phyloP scores from a whole-genome alignment of 1,140 invertebrate genomes.

The Lethocerus indicus region DNA sequence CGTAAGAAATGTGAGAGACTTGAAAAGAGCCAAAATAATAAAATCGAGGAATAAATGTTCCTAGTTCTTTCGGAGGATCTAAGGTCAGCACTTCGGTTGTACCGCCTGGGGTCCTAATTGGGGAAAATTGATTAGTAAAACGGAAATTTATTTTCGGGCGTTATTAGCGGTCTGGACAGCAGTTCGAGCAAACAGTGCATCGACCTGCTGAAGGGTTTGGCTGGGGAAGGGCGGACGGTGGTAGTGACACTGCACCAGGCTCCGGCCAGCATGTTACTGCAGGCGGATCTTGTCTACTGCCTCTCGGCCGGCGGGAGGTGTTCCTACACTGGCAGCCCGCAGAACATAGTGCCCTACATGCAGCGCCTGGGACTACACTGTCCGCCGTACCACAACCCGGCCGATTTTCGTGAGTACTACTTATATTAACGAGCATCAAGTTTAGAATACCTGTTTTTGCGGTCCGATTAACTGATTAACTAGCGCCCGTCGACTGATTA shows the following conservation, averaged over 20 bases:
- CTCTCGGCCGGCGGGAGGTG: conserved; percentile 82
- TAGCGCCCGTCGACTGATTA: not conserved
- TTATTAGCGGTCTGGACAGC: conserved; percentile 62
- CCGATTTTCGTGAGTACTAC: conserved; percentile 63
- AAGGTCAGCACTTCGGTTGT: too few relatives aligned
- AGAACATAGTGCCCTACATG: conserved; percentile 72
- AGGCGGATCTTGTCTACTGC: conserved; percentile 85
- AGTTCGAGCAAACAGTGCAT: conserved; percentile 86
- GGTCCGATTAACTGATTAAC: conserved; percentile 1
- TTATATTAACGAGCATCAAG: too few relatives aligned
- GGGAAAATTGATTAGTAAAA: too few relatives aligned
- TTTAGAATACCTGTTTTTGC: not conserved
- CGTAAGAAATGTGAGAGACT: too few relatives aligned
- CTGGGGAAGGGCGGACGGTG: conserved; percentile 49
- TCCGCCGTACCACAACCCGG: conserved; percentile 89
- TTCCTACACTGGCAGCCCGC: conserved; percentile 70
- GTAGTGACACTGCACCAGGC: conserved; percentile 95
- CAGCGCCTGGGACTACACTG: conserved; percentile 66
- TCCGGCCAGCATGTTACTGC: conserved; percentile 83
- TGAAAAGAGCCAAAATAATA: too few relatives aligned
- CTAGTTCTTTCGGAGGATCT: too few relatives aligned
- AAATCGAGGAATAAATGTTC: too few relatives aligned
- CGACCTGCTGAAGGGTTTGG: conserved; percentile 57
- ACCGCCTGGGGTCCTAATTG: too few relatives aligned
- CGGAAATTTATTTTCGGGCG: too few relatives aligned